These are phyloP conservation scores for Amphilophus citrinellus DNA, from an alignment of 2,113 vertebrate genomes.

Conservation along the genomic window DNA sequence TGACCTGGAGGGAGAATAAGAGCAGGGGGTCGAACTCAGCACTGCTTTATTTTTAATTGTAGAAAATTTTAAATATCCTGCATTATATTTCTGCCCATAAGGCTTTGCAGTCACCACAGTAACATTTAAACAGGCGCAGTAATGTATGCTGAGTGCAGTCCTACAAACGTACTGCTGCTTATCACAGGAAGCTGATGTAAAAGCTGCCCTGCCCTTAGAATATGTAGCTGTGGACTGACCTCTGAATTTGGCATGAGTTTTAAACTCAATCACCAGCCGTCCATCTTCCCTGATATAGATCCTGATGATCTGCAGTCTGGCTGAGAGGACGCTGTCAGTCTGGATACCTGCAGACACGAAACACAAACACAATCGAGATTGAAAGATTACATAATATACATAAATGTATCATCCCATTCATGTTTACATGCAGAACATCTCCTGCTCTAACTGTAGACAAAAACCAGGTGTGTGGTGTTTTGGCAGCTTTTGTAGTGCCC, in stretches of 20 bases:
- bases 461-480: not conserved
- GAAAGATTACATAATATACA: no score
- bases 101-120: rapidly evolving
- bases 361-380: not conserved
- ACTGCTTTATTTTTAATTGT: not conserved
- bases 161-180: not conserved
- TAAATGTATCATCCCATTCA: rapidly evolving
- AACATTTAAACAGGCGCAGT: not conserved
- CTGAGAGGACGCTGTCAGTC: slow-evolving; percentile 96
- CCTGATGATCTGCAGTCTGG: slow-evolving; percentile 94
- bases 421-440: not conserved
- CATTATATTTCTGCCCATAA: not conserved
- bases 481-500: not conserved
- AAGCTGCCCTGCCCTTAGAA: rapidly evolving
- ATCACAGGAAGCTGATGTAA: rapidly evolving
- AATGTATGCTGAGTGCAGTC: not conserved
- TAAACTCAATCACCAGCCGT: slow-evolving; percentile 96
- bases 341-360: slow-evolving; percentile 87
- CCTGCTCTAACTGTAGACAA: not conserved
- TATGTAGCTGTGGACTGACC: slow-evolving; percentile 71
- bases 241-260: slow-evolving; percentile 98
- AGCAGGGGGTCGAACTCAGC: rapidly evolving
- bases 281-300: slow-evolving; percentile 98
- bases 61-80: not conserved
- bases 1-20: slow-evolving; percentile 83